These are phyloP conservation scores for Amphibalanus amphitrite DNA, from an alignment of 1,140 invertebrate genomes.

Conservation along the genomic window DNA sequence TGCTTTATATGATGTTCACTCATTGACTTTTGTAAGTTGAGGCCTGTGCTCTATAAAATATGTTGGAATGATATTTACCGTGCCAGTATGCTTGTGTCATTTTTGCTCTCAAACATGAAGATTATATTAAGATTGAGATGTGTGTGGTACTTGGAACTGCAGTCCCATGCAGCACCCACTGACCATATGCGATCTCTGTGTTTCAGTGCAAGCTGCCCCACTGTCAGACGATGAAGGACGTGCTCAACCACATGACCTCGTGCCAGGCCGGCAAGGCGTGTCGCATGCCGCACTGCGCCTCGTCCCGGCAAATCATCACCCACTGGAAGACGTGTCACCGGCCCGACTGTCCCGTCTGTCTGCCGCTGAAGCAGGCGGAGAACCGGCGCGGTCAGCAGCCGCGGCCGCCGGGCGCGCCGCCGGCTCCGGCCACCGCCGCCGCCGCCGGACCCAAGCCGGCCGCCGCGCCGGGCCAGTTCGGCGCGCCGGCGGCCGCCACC, in stretches of 20 bases:
- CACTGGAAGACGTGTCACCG: conserved; percentile 97
- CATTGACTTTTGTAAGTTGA: too few species aligned
- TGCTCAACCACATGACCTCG: conserved; percentile 96
- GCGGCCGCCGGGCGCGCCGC: too few species aligned
- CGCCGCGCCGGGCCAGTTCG: background rate
- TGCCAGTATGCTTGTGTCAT: too few species aligned
- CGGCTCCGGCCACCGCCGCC: too few species aligned
- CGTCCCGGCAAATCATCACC: conserved; percentile 92
- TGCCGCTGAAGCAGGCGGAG: conserved; percentile 88
- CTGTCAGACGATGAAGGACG: conserved; percentile 98
- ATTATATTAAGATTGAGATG: too few species aligned
- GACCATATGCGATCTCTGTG: background rate
- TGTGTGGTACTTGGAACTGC: too few species aligned
- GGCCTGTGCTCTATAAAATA: too few species aligned
- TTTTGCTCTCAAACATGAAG: too few species aligned
- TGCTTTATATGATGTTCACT: too few species aligned
- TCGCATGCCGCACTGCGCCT: conserved; percentile 87
- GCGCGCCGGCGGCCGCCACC: too few species aligned
- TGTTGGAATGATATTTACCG: too few species aligned
- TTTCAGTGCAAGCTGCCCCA: conserved; percentile 71
- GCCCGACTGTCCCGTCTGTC: conserved; percentile 91
- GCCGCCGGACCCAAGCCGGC: background rate
- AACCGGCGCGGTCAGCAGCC: conserved; percentile 25
- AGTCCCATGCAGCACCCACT: background rate
- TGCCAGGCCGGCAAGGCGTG: conserved; percentile 87